A percentile compares a stretch with the other conserved stretches of the same genome.
phyloP scores from a whole-genome alignment of 2,888 invertebrate genomes.

The Exephanes ischioxanthus region DNA sequence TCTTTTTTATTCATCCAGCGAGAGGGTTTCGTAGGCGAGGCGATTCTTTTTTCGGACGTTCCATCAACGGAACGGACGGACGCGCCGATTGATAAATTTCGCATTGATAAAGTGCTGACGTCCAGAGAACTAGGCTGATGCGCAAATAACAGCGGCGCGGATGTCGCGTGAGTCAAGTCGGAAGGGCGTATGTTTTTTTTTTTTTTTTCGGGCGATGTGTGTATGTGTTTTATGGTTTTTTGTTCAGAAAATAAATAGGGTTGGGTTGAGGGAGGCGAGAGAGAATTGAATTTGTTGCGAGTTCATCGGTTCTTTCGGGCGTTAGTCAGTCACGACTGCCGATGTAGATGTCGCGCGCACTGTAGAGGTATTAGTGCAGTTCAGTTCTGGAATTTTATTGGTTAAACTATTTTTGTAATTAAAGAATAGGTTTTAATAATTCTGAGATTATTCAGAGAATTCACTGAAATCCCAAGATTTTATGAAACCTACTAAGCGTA shows the following conservation, averaged over 20 bases:
- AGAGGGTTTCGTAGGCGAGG: slow-evolving; percentile 28
- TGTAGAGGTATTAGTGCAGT: background rate
- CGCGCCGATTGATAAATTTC: slow-evolving; percentile 67
- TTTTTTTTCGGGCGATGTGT: background rate
- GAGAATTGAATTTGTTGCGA: slow-evolving; percentile 34
- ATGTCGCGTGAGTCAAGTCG: too few species aligned
- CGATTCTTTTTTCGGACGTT: slow-evolving; percentile 56
- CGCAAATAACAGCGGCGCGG: background rate
- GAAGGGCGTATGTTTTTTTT: too few species aligned
- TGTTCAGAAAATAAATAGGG: background rate
- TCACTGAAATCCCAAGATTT: too few species aligned
- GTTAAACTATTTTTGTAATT: background rate
- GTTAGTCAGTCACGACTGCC: slow-evolving; percentile 9
- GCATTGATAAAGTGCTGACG: slow-evolving; percentile 60
- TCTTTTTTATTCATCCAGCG: slow-evolving; percentile 12
- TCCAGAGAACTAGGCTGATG: slow-evolving; percentile 34
- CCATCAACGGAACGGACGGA: slow-evolving; percentile 66
- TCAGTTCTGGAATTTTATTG: background rate
- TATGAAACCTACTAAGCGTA: too few species aligned
- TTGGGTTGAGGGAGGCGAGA: background rate
- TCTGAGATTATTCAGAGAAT: background rate
- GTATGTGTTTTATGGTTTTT: slow-evolving; percentile 19
- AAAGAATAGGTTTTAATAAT: background rate
- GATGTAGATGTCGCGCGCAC: background rate
- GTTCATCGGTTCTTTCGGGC: slow-evolving; percentile 37